Conservation (phyloP, 2,888 invertebrate genomes). For the Drosophila greeni region DNA sequence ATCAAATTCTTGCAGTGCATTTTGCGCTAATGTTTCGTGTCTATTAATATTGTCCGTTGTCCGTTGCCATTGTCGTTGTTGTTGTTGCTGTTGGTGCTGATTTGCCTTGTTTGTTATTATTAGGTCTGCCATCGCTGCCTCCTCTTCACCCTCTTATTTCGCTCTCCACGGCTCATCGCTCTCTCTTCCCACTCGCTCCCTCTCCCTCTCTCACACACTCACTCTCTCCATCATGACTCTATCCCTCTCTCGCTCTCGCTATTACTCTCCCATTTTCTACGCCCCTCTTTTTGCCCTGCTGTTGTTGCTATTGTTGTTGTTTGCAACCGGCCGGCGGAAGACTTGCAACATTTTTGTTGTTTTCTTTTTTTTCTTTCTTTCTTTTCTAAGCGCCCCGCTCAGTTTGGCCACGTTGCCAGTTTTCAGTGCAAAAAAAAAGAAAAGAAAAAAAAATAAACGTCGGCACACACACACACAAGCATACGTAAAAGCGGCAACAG, state of each 20-base stretch:
- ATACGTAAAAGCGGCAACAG: conserved; percentile 21
- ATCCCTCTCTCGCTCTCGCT: conserved; percentile 24
- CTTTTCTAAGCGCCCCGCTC: conserved; percentile 13
- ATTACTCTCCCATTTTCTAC: conserved; percentile 43
- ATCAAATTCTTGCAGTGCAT: background rate
- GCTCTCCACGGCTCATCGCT: background rate
- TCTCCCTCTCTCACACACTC: background rate
- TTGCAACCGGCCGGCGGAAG: conserved; percentile 39
- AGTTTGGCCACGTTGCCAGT: conserved; percentile 47
- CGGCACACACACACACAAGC: conserved; percentile 5
- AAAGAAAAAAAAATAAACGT: background rate
- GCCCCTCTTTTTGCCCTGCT: background rate
- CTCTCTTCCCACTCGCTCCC: background rate
- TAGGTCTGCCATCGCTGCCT: conserved; percentile 32
- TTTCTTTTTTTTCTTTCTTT: conserved; percentile 6
- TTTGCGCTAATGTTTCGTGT: conserved; percentile 49
- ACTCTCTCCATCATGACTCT: too few species aligned
- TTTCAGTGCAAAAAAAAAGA: conserved; percentile 46
- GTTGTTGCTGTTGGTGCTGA: conserved; percentile 20
- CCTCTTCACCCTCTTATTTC: background rate
- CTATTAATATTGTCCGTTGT: conserved; percentile 60
- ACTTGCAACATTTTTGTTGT: conserved; percentile 57
- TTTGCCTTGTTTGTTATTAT: conserved; percentile 58
- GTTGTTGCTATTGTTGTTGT: conserved; percentile 21
- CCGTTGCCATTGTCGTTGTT: conserved; percentile 10